phyloP scores from a whole-genome alignment of 2,888 invertebrate genomes.

The Ophion costatus region DNA sequence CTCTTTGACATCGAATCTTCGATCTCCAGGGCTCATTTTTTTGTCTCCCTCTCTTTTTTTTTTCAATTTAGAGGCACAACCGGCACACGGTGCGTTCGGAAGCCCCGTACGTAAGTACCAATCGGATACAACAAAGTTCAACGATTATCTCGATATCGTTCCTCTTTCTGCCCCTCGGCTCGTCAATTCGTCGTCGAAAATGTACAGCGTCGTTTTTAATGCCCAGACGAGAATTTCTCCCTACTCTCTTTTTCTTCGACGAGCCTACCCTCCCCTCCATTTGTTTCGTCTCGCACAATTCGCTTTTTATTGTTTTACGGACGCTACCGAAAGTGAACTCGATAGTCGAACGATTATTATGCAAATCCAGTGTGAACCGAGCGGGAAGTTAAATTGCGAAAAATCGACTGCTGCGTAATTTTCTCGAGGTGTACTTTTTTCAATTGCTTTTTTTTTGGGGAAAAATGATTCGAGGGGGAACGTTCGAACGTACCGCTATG shows the following conservation, averaged over 20 bases:
- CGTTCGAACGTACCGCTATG: no score
- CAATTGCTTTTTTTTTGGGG: neutral
- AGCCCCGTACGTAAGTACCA: slow-evolving; percentile 52
- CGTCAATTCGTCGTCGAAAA: neutral
- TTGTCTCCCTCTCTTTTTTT: slow-evolving; percentile 8
- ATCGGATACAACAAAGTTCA: slow-evolving; percentile 21
- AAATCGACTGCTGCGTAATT: neutral
- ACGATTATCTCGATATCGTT: neutral
- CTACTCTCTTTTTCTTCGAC: neutral
- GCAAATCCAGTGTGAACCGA: neutral
- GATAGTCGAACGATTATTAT: neutral
- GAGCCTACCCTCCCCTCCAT: neutral
- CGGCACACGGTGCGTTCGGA: slow-evolving; percentile 59
- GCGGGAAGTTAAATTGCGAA: neutral
- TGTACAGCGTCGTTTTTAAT: neutral
- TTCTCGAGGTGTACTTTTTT: neutral
- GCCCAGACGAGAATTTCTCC: neutral
- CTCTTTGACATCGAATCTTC: slow-evolving; percentile 41
- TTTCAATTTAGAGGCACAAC: slow-evolving; percentile 59
- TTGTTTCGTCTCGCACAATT: neutral
- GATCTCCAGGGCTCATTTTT: slow-evolving; percentile 4
- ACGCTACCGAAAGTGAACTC: neutral
- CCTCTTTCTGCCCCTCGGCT: neutral
- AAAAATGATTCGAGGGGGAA: neutral
- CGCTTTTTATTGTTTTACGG: neutral